A percentile compares a stretch with the other conserved stretches of the same genome.
Conservation (phyloP, 1,140 invertebrate genomes). For the Aphaenogaster rudis region DNA sequence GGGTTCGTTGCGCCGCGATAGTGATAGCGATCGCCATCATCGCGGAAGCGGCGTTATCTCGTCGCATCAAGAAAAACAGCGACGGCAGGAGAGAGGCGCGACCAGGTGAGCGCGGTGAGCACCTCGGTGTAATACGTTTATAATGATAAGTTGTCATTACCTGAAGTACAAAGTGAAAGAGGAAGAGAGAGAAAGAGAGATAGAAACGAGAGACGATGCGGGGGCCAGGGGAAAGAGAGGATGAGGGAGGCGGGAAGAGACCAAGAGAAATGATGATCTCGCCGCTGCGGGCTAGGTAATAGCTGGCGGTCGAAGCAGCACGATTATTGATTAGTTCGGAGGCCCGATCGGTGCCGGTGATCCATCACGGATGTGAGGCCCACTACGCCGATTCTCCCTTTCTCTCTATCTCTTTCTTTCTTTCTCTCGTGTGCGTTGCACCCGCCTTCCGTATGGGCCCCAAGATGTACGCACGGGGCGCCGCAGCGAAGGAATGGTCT, state of each 20-base stretch:
- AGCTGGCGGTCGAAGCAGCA: slow-evolving; percentile 79
- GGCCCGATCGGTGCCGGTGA: slow-evolving; percentile 81
- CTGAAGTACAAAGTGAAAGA: slow-evolving; percentile 56
- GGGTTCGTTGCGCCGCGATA: slow-evolving; percentile 51
- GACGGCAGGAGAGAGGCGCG: slow-evolving; percentile 40
- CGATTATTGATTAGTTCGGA: slow-evolving; percentile 85
- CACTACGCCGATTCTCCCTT: slow-evolving; percentile 65
- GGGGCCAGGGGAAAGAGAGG: not conserved
- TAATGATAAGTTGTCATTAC: slow-evolving; percentile 85
- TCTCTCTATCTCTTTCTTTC: slow-evolving; percentile 42
- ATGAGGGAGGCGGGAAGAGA: slow-evolving; percentile 51
- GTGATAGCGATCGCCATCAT: slow-evolving; percentile 68
- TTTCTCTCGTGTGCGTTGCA: slow-evolving; percentile 51
- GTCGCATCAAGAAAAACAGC: slow-evolving; percentile 53
- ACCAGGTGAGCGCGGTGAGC: slow-evolving; percentile 60
- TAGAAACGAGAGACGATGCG: slow-evolving; percentile 17
- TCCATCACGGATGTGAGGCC: slow-evolving; percentile 81
- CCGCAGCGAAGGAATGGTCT: slow-evolving; percentile 77
- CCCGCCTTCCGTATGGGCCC: slow-evolving; percentile 65
- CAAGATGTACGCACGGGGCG: slow-evolving; percentile 39
- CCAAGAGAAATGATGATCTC: slow-evolving; percentile 84
- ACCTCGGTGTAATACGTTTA: slow-evolving; percentile 82
- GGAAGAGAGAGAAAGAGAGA: slow-evolving; percentile 28
- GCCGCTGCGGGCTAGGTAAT: slow-evolving; percentile 79
- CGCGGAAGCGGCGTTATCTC: slow-evolving; percentile 70